Conservation (phyloP, 2,113 vertebrate species). For the Coregonus clupeaformis region DNA sequence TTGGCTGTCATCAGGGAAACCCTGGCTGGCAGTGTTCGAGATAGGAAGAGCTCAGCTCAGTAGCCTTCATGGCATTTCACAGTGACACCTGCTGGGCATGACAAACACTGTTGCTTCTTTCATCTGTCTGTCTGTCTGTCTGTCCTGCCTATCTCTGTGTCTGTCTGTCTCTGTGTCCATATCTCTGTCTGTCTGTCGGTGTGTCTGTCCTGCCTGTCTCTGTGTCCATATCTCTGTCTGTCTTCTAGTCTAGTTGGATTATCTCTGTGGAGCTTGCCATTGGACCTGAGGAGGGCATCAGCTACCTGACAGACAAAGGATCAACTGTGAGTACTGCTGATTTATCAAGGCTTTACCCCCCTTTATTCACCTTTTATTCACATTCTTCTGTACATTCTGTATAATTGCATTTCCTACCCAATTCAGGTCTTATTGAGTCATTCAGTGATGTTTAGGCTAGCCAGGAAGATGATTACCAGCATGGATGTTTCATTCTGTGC, state of each 20-base stretch:
- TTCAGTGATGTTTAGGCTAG: not conserved
- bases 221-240: not conserved
- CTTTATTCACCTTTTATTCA: not conserved
- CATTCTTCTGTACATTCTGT: too few species aligned
- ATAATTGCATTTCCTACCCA: not conserved
- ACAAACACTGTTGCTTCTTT: not conserved
- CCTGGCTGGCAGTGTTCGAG: not conserved
- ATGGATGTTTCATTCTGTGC: not conserved
- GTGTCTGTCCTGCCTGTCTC: too few species aligned
- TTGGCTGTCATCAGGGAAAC: not conserved
- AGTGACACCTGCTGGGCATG: not conserved
- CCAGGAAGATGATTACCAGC: not conserved
- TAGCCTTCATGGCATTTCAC: not conserved
- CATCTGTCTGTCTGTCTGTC: not conserved
- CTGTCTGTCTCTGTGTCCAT: too few species aligned
- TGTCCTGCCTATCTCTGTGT: too few species aligned
- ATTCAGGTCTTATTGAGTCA: not conserved
- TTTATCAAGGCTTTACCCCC: too few species aligned
- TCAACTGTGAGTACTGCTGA: constrained; percentile 82
- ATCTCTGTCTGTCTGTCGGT: too few species aligned
- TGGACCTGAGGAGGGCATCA: constrained; percentile 97
- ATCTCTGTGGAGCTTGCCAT: constrained; percentile 97
- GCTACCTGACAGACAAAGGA: constrained; percentile 98
- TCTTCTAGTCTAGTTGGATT: constrained; percentile 91
- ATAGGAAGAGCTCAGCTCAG: not conserved